Percentiles rank a stretch among this genome's conserved stretches.
Conservation (phyloP, 2,888 invertebrate species). For the Agrotis puta region DNA sequence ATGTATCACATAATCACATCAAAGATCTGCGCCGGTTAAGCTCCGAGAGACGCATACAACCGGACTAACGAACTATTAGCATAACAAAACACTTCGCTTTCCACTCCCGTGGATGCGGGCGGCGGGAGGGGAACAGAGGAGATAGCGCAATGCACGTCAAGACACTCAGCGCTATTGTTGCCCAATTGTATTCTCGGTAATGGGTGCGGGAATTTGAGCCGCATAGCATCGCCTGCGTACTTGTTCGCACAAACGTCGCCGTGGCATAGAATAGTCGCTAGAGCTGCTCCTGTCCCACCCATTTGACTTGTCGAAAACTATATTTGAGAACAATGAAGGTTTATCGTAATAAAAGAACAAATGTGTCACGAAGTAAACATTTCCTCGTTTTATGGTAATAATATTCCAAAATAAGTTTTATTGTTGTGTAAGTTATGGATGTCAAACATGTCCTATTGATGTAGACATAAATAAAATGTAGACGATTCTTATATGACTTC, state of each 20-base stretch:
- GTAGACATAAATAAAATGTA: neutral
- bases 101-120: conserved; percentile 15
- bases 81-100: conserved; percentile 57
- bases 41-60: conserved; percentile 33
- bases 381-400: neutral
- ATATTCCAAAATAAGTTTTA: conserved; percentile 14
- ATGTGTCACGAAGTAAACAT: neutral
- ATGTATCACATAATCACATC: conserved; percentile 15
- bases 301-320: neutral
- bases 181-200: conserved; percentile 57
- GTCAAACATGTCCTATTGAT: neutral
- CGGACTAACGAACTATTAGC: conserved; percentile 52
- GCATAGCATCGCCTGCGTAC: conserved; percentile 53
- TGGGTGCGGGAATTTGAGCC: conserved; percentile 54
- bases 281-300: neutral
- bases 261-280: conserved; percentile 12
- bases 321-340: neutral
- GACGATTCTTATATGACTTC: conserved; percentile 4
- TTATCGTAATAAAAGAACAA: neutral
- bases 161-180: conserved; percentile 47
- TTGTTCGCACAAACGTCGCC: conserved; percentile 48
- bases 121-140: neutral
- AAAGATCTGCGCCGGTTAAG: conserved; percentile 31
- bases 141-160: conserved; percentile 43
- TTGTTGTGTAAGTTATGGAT: conserved; percentile 1